These are phyloP conservation scores for Ciona savignyi DNA, from an alignment of 23 tunicate species.

Conservation along the genomic window DNA sequence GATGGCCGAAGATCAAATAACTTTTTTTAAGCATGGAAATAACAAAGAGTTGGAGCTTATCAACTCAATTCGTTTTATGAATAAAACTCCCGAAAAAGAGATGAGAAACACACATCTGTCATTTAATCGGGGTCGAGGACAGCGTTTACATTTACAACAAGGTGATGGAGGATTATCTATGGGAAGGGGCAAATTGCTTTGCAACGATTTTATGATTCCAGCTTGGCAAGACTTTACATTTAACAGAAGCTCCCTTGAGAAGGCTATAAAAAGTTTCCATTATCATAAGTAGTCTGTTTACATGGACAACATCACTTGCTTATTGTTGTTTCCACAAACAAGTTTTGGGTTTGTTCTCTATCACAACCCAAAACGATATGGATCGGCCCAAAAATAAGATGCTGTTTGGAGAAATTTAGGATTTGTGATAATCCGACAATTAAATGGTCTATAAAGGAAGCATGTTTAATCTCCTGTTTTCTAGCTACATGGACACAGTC, in stretches of 20 bases:
- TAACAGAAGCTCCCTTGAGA: constrained; percentile 19
- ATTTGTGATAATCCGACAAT: too few relatives aligned
- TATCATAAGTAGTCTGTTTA: background rate
- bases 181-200: constrained; percentile 8
- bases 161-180: background rate
- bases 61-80: background rate
- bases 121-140: constrained; percentile 51
- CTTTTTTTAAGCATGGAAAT: constrained; percentile 6
- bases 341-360: too few relatives aligned
- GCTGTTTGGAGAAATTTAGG: too few relatives aligned
- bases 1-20: background rate
- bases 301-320: too few relatives aligned
- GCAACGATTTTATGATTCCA: constrained; percentile 25
- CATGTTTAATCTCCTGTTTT: too few relatives aligned
- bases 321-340: too few relatives aligned
- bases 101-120: background rate
- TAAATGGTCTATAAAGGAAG: too few relatives aligned
- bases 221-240: constrained; percentile 73
- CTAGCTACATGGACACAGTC: too few relatives aligned
- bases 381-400: too few relatives aligned
- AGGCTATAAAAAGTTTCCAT: constrained; percentile 29
- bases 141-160: constrained; percentile 12
- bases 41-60: background rate
- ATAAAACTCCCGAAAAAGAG: background rate
- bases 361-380: too few relatives aligned